Conservation (phyloP, 2,797 vertebrate genomes). For the Pseudocheirus occidentalis region DNA sequence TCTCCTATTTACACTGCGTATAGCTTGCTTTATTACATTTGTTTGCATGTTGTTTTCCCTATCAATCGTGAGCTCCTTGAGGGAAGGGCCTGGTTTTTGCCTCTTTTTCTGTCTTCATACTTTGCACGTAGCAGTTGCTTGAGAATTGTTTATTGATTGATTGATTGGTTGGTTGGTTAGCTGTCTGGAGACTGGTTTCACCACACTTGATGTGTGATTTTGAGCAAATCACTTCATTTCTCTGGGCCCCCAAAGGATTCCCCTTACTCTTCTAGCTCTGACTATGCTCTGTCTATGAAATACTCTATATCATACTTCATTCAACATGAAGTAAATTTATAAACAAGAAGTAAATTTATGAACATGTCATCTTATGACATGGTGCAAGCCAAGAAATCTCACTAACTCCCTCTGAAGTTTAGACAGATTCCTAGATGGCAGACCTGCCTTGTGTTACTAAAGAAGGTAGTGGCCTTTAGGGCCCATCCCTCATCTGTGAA, state of each 20-base stretch:
- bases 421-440: neutral
- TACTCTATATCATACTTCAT: neutral
- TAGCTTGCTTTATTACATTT: neutral
- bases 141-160: neutral
- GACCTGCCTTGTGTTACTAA: neutral
- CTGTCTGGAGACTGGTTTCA: neutral
- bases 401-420: neutral
- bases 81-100: neutral
- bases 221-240: neutral
- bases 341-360: neutral
- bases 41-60: neutral
- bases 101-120: neutral
- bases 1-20: neutral
- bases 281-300: neutral
- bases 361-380: neutral
- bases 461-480: neutral
- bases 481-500: neutral
- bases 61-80: neutral
- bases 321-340: neutral
- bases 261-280: neutral
- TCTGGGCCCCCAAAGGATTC: neutral
- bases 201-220: neutral
- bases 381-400: neutral
- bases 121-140: neutral
- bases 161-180: neutral